phyloP scores from a whole-genome alignment of 2,888 invertebrate genomes.

The Andrena haemorrhoa region DNA sequence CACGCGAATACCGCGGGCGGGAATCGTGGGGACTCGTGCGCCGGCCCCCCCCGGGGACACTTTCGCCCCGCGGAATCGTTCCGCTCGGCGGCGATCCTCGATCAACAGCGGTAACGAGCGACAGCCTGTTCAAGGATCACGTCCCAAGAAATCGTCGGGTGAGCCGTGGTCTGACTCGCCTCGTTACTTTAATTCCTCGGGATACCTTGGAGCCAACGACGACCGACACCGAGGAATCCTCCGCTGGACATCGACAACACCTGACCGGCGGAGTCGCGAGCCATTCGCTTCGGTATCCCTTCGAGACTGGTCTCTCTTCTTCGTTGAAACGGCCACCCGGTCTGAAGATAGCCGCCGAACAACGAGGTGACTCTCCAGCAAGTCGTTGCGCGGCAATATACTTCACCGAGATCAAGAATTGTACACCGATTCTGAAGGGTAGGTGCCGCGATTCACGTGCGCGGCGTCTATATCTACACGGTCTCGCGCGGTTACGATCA shows the following conservation, averaged over 20 bases:
- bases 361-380: conserved; percentile 56
- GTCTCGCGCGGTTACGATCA: conserved; percentile 7
- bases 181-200: conserved; percentile 16
- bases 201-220: conserved; percentile 60
- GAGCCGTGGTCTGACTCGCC: conserved; percentile 23
- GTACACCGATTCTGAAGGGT: background rate
- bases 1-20: background rate
- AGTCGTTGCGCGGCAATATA: background rate
- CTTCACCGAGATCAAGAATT: background rate
- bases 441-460: conserved; percentile 28
- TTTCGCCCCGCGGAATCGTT: background rate
- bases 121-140: background rate
- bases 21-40: background rate
- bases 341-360: conserved; percentile 25
- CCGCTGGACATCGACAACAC: conserved; percentile 15
- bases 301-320: background rate
- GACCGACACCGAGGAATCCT: conserved; percentile 33
- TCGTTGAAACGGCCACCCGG: background rate
- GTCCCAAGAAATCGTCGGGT: background rate
- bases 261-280: conserved; percentile 44
- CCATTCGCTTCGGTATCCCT: conserved; percentile 32
- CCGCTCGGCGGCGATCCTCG: background rate
- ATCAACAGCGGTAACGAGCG: conserved; percentile 13
- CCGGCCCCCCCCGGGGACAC: background rate
- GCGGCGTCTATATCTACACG: background rate